Base-by-base conservation (phyloP, 2,888 invertebrate species). In the Protonemura montana region DNA sequence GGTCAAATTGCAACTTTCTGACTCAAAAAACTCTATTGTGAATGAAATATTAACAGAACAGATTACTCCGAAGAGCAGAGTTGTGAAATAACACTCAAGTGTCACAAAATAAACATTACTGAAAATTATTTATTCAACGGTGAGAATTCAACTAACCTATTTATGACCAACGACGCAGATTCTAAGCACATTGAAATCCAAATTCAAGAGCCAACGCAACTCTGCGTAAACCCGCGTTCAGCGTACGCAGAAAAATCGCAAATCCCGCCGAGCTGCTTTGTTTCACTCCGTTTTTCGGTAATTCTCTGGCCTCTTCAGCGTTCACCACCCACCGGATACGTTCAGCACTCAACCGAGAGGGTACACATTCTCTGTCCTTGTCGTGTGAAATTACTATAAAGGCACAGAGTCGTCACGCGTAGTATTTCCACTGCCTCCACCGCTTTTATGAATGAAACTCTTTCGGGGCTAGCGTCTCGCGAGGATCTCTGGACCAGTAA, bases 401-500 rank as follows among this genome's bases (percentile, higher is more conserved):
- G 59, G 35, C 21, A 13, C 3, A 1, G 59, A 59, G 59, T 59
- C 59, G 59, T 59, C 59, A 59, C 13, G 59, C 59, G 59, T 59
- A 59, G 16, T 59, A 59, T 59, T 59, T 59, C 13, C 59, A 2
- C 21, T 59, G 59, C 41, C 41, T 7, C 41, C 41, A 13, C 13
- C 41, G 41, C 59, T 21, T 59, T 59, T 59, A 81, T 81, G 81
- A 81, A 81, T 81, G 78, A 28, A 26, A 78, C 28, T 78, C 78
- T 78, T 78, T 26, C 26, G 28, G 78, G 27, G 0, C 78, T 78
- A 25, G 28, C 78, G 27, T 78, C 81, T 30, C 13, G 28, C 30
- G 29, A 81, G 81, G 81, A 28, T 81, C n/a, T 81, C 30, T 81
- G 81, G 81, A n/a, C 81, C 30, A 81, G 81, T 81, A 81, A n/a